Base-by-base conservation (phyloP, 2,888 invertebrate species). In the Patella caerulea region DNA sequence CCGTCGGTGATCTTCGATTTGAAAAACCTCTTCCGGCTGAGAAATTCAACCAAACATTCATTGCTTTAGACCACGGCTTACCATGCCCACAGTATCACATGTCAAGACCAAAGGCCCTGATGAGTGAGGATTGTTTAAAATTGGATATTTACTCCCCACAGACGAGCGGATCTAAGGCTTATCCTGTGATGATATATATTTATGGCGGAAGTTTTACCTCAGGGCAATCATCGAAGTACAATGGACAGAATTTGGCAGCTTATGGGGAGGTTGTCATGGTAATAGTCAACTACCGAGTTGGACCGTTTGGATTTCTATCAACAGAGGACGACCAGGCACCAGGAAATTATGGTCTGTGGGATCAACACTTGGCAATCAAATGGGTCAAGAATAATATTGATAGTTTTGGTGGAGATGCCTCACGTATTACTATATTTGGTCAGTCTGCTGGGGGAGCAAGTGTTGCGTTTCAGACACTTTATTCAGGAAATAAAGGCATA, bases 71-170 rank as follows among this genome's bases (percentile, higher is more conserved):
- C 89, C 94, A 94, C 91, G 96, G 97, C 82, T 96, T 97, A 91
- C 94, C 96, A 82, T 98, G 98, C 93, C 95, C 95, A 88, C 97
- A 97, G 93, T 75, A 96, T 15, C 5, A 97, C 89, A 96, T 97
- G 96, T 98, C 98, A 98, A 98, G 98, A 92, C 96, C 97, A 74
- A 97, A 97, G 91, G 97, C 97, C n/a, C 95, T 94, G 76, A 93
- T 96, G 89, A 95, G 94, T 91, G 98, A 98, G 93, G 97, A 98
- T 92, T 98, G 98, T 92, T 94, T 98, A 75, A 97, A 96, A 92
- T 94, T 98, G 87, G 97, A 96, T 92, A 95, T 98, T 86, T 96
- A 96, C 88, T 94, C 94, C 71, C 98, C 97, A 9, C 45, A 45
- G 45, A 45, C 45, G 45, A 45, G 45, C 45, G 45, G 45, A 45